Conservation (phyloP, 1,140 invertebrate species). For the Chironomus tepperi region DNA sequence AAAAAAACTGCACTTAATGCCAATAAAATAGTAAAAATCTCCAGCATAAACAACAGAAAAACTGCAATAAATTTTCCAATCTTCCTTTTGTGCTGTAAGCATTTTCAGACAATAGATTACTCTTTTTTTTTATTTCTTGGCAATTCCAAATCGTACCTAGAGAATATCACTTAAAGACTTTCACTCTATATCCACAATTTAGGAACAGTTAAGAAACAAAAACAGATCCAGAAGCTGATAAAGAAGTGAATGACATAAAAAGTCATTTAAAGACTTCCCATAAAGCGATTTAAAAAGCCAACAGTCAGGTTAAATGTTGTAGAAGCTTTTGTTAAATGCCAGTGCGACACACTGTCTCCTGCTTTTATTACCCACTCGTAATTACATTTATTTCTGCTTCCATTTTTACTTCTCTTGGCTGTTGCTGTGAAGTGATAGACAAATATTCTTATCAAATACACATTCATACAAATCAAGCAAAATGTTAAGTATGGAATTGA, state of each 20-base stretch:
- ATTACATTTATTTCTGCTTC: background rate
- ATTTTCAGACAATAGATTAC: background rate
- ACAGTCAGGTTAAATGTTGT: background rate
- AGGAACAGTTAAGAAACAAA: background rate
- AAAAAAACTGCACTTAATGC: no score
- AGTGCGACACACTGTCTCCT: background rate
- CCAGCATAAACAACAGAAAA: background rate
- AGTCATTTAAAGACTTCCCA: background rate
- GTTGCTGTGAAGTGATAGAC: background rate
- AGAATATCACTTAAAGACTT: background rate
- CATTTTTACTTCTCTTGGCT: background rate
- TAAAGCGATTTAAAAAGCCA: background rate
- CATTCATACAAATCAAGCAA: slow-evolving; percentile 8
- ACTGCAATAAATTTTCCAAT: no score
- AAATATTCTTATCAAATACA: background rate
- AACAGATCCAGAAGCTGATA: background rate
- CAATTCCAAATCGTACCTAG: no score
- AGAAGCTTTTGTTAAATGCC: background rate
- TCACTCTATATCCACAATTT: background rate
- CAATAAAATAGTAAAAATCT: no score
- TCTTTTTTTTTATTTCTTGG: background rate
- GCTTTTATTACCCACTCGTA: background rate
- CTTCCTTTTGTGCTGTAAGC: background rate
- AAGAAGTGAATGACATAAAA: slow-evolving; percentile 2
- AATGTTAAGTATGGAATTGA: slow-evolving; percentile 13